Base-by-base conservation (phyloP, 2,797 vertebrate genomes). In the Neosilurus mollespiculum region DNA sequence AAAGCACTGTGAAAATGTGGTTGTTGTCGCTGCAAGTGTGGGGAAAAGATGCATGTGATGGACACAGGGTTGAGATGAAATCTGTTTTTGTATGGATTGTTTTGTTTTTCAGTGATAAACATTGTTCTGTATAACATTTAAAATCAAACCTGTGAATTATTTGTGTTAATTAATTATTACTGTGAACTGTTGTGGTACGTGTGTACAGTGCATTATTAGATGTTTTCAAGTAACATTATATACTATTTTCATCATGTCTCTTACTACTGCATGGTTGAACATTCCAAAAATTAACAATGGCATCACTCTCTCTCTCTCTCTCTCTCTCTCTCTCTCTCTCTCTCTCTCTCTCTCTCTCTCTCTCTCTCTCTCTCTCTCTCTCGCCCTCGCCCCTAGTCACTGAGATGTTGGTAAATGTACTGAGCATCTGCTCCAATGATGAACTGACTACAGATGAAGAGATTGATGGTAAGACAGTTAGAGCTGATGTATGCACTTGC, bases 341-440 rank as follows among this genome's bases (percentile, higher is more conserved):
- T 62, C 59, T 62, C 37, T 43, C n/a, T 16, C 8, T 20, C 56
- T 56, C 51, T 30, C 24, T 79, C 9, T 79, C 43, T 84, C 49
- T 75, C 1, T 72, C 22, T 78, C 14, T 22, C 10, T 18, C 54
- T 34, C 49, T 37, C 20, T 66, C 9, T 58, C 30, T 76, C 30
- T 37, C 1, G 49, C 22, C 62, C 71, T 65, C 53, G 22, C 49
- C 18, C 43, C 11, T 10, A 95, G 95, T 95, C 90, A 95, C 95
- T 64, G 95, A 95, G 92, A 95, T 95, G 95, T 88, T 95, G 3
- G 95, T 95, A 86, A 95, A 95, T 81, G 94, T 95, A 0, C 80
- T 95, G 87, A 95, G 94, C 90, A 95, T 95, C 91, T 95, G 95
- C 87, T 95, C 95, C 91, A 95, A 93, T 9, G 95, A 95, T 53